Conservation (phyloP, 2,113 vertebrate species). For the Erinaceus europaeus region DNA sequence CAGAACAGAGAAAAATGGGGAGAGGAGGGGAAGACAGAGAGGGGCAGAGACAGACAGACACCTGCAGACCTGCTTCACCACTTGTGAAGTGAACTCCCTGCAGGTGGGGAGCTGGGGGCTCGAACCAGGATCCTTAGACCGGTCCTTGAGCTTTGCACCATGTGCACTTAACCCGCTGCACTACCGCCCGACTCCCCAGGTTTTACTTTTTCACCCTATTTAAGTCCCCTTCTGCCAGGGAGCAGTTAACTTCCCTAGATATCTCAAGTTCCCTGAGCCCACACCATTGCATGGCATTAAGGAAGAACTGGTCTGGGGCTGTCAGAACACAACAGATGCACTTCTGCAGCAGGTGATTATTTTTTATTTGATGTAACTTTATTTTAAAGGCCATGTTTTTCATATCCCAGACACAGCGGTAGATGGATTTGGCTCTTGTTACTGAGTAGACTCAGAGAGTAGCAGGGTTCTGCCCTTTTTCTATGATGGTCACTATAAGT, state of each 20-base stretch:
- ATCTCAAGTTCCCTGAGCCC: neutral
- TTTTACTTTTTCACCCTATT: no score
- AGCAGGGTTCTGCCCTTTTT: neutral
- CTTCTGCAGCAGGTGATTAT: neutral
- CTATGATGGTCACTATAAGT: accelerated
- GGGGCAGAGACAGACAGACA: no score
- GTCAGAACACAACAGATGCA: neutral
- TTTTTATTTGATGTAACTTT: neutral
- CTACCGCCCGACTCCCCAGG: no score
- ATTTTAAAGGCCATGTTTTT: neutral
- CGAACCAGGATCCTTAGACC: no score
- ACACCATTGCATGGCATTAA: neutral
- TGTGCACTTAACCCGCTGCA: no score
- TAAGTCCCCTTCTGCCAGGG: neutral
- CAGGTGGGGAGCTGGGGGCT: no score
- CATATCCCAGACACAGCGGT: neutral
- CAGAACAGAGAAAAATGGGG: no score
- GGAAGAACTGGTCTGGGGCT: neutral
- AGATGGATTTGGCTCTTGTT: neutral
- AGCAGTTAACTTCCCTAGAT: neutral
- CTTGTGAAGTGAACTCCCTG: no score
- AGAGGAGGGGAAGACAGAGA: no score
- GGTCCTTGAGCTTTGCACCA: no score
- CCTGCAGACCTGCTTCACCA: no score
- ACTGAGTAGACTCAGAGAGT: accelerated